A percentile compares a stretch with the other conserved stretches of the same genome.
These are phyloP conservation scores for Drosophila dunni DNA, from an alignment of 1,140 invertebrate genomes.

Conservation along the genomic window DNA sequence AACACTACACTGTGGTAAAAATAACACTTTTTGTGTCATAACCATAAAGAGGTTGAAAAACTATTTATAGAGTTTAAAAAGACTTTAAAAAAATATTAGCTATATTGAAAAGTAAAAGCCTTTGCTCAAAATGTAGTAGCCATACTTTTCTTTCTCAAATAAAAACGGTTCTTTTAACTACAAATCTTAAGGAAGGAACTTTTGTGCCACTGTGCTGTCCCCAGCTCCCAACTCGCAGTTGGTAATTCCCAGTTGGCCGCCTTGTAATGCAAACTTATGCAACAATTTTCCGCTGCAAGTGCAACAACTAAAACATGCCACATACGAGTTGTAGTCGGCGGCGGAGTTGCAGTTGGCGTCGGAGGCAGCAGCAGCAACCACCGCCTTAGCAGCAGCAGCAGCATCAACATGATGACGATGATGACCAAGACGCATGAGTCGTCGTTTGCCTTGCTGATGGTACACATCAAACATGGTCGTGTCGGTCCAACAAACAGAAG, in stretches of 20 bases:
- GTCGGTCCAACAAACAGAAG: conserved; percentile 83
- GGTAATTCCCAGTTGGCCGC: conserved; percentile 39
- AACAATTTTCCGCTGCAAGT: conserved; percentile 77
- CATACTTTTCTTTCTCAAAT: no score
- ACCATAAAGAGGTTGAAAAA: no score
- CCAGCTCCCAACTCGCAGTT: neutral
- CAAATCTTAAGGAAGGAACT: no score
- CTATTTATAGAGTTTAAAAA: no score
- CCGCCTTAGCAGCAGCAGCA: neutral
- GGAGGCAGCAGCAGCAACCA: conserved; percentile 19
- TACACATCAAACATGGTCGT: conserved; percentile 83
- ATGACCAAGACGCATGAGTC: conserved; percentile 56
- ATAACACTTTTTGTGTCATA: no score
- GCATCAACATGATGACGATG: conserved; percentile 43
- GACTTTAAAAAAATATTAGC: no score
- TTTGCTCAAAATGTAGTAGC: no score
- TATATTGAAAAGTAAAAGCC: no score
- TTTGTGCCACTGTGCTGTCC: no score
- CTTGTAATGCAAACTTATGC: conserved; percentile 74
- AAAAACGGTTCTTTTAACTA: no score
- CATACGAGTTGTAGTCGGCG: conserved; percentile 31
- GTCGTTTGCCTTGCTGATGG: conserved; percentile 54
- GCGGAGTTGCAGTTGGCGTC: neutral
- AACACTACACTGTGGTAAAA: neutral
- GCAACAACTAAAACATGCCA: conserved; percentile 78